These are phyloP conservation scores for Mythimna albipuncta DNA, from an alignment of 2,888 invertebrate species.

Conservation along the genomic window DNA sequence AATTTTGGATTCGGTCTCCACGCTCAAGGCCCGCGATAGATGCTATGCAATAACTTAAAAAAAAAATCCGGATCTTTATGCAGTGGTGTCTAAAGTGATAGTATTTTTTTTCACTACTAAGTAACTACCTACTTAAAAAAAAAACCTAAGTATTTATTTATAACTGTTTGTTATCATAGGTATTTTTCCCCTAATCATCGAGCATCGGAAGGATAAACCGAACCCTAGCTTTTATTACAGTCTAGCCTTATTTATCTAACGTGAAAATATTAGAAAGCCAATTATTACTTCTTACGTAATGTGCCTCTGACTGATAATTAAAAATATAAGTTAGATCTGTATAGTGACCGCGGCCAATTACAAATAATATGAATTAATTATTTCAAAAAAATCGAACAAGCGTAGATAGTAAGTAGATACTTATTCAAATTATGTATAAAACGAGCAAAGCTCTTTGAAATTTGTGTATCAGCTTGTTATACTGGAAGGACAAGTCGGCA, in stretches of 20 bases:
- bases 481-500: slow-evolving; percentile 17
- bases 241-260: background rate
- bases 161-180: background rate
- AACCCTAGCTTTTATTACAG: too few relatives aligned
- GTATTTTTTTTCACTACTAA: background rate
- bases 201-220: too few relatives aligned
- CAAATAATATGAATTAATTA: background rate
- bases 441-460: slow-evolving; percentile 3
- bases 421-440: slow-evolving; percentile 1
- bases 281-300: background rate
- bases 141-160: background rate
- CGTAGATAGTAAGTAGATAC: background rate
- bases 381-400: background rate
- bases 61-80: background rate
- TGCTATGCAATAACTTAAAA: too few relatives aligned
- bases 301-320: too few relatives aligned
- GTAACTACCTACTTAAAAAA: background rate
- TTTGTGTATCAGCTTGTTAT: slow-evolving; percentile 6
- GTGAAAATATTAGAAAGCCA: background rate
- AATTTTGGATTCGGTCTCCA: too few relatives aligned
- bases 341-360: background rate
- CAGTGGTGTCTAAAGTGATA: background rate
- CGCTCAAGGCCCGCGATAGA: too few relatives aligned
- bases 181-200: too few relatives aligned
- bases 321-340: background rate